These are phyloP conservation scores for Torymus auratus DNA, from an alignment of 2,888 invertebrate genomes.

Conservation along the genomic window DNA sequence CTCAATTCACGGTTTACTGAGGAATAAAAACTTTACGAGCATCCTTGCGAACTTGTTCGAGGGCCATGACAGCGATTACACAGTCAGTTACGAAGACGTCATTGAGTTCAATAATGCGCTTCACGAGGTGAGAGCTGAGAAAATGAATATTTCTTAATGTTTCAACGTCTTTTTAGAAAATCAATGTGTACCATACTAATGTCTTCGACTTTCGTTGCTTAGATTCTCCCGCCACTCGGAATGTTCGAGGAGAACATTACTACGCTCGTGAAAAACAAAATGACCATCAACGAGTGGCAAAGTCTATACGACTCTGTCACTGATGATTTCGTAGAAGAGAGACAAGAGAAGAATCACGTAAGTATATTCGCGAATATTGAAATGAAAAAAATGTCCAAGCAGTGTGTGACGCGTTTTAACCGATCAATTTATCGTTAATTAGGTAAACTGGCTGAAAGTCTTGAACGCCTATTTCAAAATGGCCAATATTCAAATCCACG, in stretches of 20 bases:
- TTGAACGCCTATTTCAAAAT: constrained; percentile 9
- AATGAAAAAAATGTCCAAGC: neutral
- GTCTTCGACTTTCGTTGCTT: no score
- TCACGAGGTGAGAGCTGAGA: constrained; percentile 37
- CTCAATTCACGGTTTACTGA: constrained; percentile 45
- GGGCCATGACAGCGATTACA: neutral
- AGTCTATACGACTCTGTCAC: constrained; percentile 29
- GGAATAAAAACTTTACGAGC: constrained; percentile 39
- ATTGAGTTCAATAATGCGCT: constrained; percentile 48
- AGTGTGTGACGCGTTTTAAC: neutral
- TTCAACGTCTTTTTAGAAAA: neutral
- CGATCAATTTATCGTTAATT: neutral
- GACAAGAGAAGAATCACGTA: constrained; percentile 33
- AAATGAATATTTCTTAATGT: neutral
- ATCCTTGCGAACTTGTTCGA: constrained; percentile 28
- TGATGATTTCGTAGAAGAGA: neutral
- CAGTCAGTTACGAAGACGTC: constrained; percentile 45
- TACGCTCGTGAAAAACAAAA: constrained; percentile 38
- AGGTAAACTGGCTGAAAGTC: constrained; percentile 50
- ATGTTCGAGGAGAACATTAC: constrained; percentile 52
- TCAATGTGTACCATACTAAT: neutral
- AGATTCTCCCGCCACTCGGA: constrained; percentile 52
- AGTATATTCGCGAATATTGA: neutral
- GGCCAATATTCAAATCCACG: constrained; percentile 17
- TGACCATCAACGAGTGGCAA: constrained; percentile 51